Base-by-base conservation (phyloP, 2,797 vertebrate species). In the Champsocephalus esox region DNA sequence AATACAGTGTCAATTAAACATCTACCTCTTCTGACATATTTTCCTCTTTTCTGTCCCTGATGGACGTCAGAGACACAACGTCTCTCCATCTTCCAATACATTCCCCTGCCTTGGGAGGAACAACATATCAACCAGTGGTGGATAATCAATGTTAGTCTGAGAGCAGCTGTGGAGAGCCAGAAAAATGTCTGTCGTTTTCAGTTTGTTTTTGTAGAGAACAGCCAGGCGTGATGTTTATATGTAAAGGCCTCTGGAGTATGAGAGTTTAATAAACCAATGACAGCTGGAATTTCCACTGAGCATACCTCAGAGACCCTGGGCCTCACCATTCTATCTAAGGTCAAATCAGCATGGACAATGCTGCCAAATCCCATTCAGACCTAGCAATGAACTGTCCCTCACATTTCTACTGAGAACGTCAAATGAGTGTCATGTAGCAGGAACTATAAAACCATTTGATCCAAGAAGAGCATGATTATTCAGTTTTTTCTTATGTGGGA, bases 261-360 rank as follows among this genome's bases (percentile, higher is more conserved):
- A 81, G 54, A 70, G 80, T 87, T 90, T 86, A 89, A 92, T 89
- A 85, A 88, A 89, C 78, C 81, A 85, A 83, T 84, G 85, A 83
- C 81, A 85, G 82, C 84, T 83, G 77, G 82, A 81, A 88, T 87
- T 89, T 89, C 78, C 70, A 78, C 52, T 77, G 44, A 79, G 70
- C 64, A 82, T 70, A 76, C 75, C 80, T 81, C 72, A 49, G 77
- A 82, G 77, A 83, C 75, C 34, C 48, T 49, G 67, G 84, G 81
- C 70, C 86, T 88, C 80, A 80, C 87, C 78, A 74, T 72, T 81
- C 79, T 79, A 66, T 76, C 73, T 70, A 54, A 75, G 72, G 82
- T 84, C 75, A 86, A 75, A 88, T 82, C 78, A 76, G 78, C 75
- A 56, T 21, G 57, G 74, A 84, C 66, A 66, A 44, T 69, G 70